Percentiles rank a stretch among this genome's conserved stretches.
Evolutionary conservation across 1,140 invertebrate genomes (phyloP).

Genomic region (Cotesia chilonis): DNA sequence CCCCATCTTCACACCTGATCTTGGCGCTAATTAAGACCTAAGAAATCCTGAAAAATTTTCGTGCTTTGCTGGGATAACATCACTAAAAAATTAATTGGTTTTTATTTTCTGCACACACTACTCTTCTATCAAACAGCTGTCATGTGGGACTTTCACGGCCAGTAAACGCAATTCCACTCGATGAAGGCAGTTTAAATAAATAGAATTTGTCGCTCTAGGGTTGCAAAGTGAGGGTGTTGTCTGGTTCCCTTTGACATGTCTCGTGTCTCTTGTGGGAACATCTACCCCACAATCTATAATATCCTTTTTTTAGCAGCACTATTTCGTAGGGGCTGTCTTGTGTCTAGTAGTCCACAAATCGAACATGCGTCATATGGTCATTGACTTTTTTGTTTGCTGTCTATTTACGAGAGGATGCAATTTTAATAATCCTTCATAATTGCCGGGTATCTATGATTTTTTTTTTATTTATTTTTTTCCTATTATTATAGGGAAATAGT

Average conservation of each 20-base stretch:
- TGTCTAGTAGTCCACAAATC: background rate
- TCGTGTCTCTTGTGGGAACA: conserved; percentile 9
- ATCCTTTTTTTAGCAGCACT: background rate
- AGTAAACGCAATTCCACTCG: no score
- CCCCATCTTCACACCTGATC: background rate
- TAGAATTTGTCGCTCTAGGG: background rate
- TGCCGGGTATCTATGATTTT: background rate
- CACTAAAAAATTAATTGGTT: no score
- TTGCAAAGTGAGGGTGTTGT: background rate
- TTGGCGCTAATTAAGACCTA: background rate
- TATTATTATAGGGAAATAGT: background rate
- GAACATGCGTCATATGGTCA: conserved; percentile 12
- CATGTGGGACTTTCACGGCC: no score
- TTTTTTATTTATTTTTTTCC: background rate
- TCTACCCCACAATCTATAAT: background rate
- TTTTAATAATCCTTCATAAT: background rate
- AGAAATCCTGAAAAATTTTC: background rate
- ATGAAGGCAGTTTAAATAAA: background rate
- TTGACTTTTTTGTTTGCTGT: conserved; percentile 6
- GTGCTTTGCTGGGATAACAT: no score
- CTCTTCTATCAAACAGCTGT: no score
- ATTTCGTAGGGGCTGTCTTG: background rate
- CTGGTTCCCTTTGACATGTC: background rate
- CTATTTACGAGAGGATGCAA: background rate
- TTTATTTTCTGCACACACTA: no score